Base-by-base conservation (phyloP, 2,797 vertebrate species). In the Pogonophryne albipinna region DNA sequence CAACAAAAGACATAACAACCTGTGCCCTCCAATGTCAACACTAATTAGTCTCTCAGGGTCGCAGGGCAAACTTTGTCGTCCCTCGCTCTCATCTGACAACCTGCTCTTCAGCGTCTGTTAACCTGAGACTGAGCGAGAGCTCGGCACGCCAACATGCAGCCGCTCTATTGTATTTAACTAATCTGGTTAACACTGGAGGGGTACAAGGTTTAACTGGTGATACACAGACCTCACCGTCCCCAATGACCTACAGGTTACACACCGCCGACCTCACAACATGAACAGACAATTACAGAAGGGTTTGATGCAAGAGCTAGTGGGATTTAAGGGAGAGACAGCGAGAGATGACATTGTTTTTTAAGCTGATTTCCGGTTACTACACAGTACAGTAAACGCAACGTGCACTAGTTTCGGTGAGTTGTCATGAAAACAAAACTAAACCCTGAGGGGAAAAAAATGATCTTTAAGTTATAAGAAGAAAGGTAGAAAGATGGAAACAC, bases 21-120 rank as follows among this genome's bases (percentile, higher is more conserved):
- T 82, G 72, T n/a, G 61, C 80, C 74, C 79, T 76, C 65, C 76
- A 34, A 20, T 53, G 74, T 51, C 58, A 44, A 34, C 13, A 56
- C 86, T 94, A 93, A 95, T 93, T 94, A 90, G 91, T 91, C 92
- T 93, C 93, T 42, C 16, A 13, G 92, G 93, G 91, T 93, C 85
- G 60, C 58, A 16, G 88, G 84, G 71, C 64, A 72, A 91, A 86
- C 72, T 85, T 79, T 66, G 82, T 68, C 68, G 45, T 70, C 61
- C 72, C 59, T 60, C 20, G 2, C 66, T 63, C 60, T 78, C 56
- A 1, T 52, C 65, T 56, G 75, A 74, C 82, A 52, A 64, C 78
- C 79, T 27, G 71, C 71, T 72, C 68, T 50, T 57, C 20, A 9
- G 57, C 69, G 34, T 41, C 63, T 57, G 50, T 51, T 61, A 62